Evolutionary conservation across 2,113 vertebrate species (phyloP), one percentile per base, ranked within the genome.

Genomic region (Oxyruncus cristatus): DNA sequence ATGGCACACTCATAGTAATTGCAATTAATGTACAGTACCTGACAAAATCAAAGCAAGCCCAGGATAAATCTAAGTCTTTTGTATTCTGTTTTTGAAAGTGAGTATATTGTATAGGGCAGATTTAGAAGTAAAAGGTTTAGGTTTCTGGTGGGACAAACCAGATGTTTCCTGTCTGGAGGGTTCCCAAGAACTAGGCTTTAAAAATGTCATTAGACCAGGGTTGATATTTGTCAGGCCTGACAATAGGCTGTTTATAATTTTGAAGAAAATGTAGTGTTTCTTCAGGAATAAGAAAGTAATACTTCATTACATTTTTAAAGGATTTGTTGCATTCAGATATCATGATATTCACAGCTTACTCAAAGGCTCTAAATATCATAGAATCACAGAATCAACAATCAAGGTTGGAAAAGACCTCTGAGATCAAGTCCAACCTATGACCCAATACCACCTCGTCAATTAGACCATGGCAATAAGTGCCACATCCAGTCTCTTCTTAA

Each of bases 161-260:
- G 93, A 96, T 97, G 93, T 97, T 96, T 93, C 61, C 66, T 78
- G 32, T 95, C 72, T 93, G 92, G 93, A 89, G 9, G 21, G 4
- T 76, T 83, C 68, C 82, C 90, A 95, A 81, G 68, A 78, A 78
- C 49, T 42, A 65, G 52, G 49, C 44, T n/a, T 94, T 97, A 84
- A 96, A 96, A 86, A 78, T 92, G 90, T 71, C 88, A 46, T 74
- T 95, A 88, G 44, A 77, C 9, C 14, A 78, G 56, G 52, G 41
- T 35, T 94, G 95, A 96, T 88, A 92, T 88, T 93, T 93, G 20
- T 94, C 90, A 96, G 68, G 33, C 42, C 47, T 88, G 59, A 88
- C 41, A 80, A 56, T 24, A 68, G 18, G 9, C 44, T 82, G 28
- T 81, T 92, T 71, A 76, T 67, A 88, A 79, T 89, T 89, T 85